Evolutionary conservation across 1,140 invertebrate species (phyloP).

Genomic region (Atta texana): DNA sequence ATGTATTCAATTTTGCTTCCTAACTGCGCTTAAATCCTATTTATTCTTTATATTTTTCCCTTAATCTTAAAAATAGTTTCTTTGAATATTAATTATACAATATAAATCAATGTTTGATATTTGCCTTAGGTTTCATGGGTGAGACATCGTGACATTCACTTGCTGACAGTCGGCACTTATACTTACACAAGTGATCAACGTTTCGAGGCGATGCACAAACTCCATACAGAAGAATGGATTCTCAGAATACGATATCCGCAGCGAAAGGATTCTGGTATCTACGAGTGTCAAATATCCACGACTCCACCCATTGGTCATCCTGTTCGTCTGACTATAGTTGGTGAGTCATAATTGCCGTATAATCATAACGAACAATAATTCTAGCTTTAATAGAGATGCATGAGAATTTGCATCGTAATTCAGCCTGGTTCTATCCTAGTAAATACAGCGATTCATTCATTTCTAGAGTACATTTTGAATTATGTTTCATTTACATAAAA

Average conservation of each 20-base stretch:
- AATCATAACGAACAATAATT: not conserved
- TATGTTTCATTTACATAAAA: slow-evolving; percentile 25
- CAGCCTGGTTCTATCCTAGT: not conserved
- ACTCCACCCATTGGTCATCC: slow-evolving; percentile 93
- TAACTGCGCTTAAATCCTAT: no score
- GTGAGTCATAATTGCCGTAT: slow-evolving; percentile 87
- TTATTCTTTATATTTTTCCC: no score
- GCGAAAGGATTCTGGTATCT: slow-evolving; percentile 92
- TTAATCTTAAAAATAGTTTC: no score
- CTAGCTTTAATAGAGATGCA: slow-evolving; percentile 9
- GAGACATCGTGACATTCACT: slow-evolving; percentile 93
- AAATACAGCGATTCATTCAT: not conserved
- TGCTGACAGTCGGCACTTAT: slow-evolving; percentile 93
- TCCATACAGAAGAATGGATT: slow-evolving; percentile 92
- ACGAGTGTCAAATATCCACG: slow-evolving; percentile 95
- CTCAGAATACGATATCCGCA: slow-evolving; percentile 92
- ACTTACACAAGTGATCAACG: slow-evolving; percentile 95
- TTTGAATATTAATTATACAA: no score
- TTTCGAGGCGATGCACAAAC: slow-evolving; percentile 92
- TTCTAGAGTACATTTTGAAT: slow-evolving; percentile 23
- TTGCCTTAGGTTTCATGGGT: slow-evolving; percentile 94
- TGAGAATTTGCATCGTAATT: slow-evolving; percentile 26
- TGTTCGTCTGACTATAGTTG: slow-evolving; percentile 92
- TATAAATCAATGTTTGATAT: not conserved
- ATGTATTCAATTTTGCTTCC: no score